Evolutionary conservation across 2,888 invertebrate genomes (phyloP), one percentile per base, ranked within the genome.

Genomic region (Octodonta nipae): DNA sequence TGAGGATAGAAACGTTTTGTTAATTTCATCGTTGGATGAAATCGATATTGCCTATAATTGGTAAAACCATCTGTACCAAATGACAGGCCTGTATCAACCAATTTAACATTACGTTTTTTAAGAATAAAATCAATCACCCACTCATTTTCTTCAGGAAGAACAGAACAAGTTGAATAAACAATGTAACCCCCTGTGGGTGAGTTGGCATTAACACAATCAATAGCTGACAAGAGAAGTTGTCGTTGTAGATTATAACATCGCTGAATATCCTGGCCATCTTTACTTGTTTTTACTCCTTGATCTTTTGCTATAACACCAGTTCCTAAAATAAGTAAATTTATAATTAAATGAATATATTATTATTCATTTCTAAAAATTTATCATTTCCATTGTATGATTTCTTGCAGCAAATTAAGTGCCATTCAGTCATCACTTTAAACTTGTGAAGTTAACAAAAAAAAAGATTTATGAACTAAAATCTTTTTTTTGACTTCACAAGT

Each of bases 251-350:
- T 92, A 45, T 82, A 81, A 58, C 93, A 93, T 33, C 87, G 73
- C 55, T 87, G 84, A 33, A 96, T 78, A 56, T 95, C 95, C 43
- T 78, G 73, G 44, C 81, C 77, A 49, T 91, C 87, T 63, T 92
- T 92, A 40, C 75, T 81, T 0, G 82, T 83, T 66, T 99, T 99
- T 0, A 96, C 96, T 51, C 85, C 83, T 1, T 86, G 87, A 67
- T 99, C 98, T 66, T 98, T 99, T 14, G 93, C 81, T 24, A 96
- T 83, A 6, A 99, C 93, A 15, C 98, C 98, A 1, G 96, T 95
- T 17, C 98, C 28, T 28, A 12, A 4, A 15, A 28, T 7, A 14
- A 22, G 15, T 13, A 10, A 27, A 5, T 27, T 13, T 10, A 5
- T 26, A 12, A 26, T 12, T 22, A 22, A 2, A 22, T 4, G 11